These are phyloP conservation scores for Prionace glauca DNA, from an alignment of 2,797 vertebrate species.

Conservation along the genomic window DNA sequence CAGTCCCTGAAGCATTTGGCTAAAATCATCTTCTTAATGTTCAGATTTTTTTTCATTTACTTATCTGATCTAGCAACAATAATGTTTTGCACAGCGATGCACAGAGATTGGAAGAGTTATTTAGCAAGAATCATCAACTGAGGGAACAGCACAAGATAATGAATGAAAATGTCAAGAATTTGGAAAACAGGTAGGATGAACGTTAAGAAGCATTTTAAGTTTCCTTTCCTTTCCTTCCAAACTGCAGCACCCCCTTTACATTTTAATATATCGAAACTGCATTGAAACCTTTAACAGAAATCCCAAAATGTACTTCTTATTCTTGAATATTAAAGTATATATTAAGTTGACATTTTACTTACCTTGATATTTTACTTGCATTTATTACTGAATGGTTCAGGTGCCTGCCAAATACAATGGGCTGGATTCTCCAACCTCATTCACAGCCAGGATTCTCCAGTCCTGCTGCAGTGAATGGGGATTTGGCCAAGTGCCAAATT, in stretches of 20 bases:
- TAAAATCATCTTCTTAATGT: neutral
- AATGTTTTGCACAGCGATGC: slow-evolving; percentile 63
- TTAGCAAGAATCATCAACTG: slow-evolving; percentile 85
- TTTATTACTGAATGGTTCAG: neutral
- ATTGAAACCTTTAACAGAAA: neutral
- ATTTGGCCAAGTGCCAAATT: too few relatives aligned
- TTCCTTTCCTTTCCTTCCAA: neutral
- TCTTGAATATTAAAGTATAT: neutral
- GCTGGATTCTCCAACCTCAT: too few relatives aligned
- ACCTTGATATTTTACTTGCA: neutral
- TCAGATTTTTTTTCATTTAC: neutral
- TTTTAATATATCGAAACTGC: neutral
- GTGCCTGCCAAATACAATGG: neutral
- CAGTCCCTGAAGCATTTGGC: neutral
- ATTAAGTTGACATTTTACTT: neutral
- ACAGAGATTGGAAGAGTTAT: slow-evolving; percentile 85
- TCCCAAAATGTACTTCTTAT: neutral
- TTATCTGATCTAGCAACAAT: too few relatives aligned
- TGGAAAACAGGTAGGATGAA: slow-evolving; percentile 83
- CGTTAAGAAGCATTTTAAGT: neutral
- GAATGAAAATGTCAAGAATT: slow-evolving; percentile 83
- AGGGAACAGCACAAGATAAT: slow-evolving; percentile 83
- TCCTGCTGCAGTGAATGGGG: too few relatives aligned
- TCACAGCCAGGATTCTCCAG: too few relatives aligned
- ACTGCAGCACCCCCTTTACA: neutral